Evolutionary conservation across 2,888 invertebrate species (phyloP), one percentile per base, ranked within the genome.

Genomic region (Philereme transversata): DNA sequence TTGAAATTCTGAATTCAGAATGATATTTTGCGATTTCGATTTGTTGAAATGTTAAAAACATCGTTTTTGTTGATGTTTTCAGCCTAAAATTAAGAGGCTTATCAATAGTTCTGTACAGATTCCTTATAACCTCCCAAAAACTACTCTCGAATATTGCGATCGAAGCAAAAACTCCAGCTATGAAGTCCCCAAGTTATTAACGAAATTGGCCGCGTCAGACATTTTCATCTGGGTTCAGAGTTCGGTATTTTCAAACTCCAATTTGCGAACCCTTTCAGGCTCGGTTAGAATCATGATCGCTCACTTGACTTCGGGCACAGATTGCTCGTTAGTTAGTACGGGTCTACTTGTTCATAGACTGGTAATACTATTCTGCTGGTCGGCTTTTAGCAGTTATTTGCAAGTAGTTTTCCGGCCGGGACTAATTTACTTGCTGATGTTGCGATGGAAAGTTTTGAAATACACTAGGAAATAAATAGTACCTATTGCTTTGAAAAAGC

Each of bases 221-320:
- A 49, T 62, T 57, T 53, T 50, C 53, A 62, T 53, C 33, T 57
- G 45, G 49, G 35, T 55, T 53, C 33, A 53, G 45, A 45, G 35
- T 55, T 54, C 58, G 22, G 54, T 51, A 58, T 58, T 62, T 55
- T 55, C 50, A 56, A 58, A 60, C 57, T 60, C 55, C 46, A 65
- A 60, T 60, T 60, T 60, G 45, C 51, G 47, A 57, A 54, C 57
- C 60, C 48, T 62, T 64, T 60, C 57, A 62, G 50, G 48, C 51
- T 60, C 10, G 40, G 49, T 60, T 57, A 43, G 57, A 50, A 54
- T 55, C 57, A 43, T 40, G 40, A 55, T 55, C 51, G 62, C 49
- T 57, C 57, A 57, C 62, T 62, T 60, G 60, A 50, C 56, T 56
- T 41, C 45, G 48, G 10, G 11, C 51, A 54, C 47, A 46, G 49